These are phyloP conservation scores for Sardina pilchardus DNA, from an alignment of 2,113 vertebrate species.

Conservation along the genomic window DNA sequence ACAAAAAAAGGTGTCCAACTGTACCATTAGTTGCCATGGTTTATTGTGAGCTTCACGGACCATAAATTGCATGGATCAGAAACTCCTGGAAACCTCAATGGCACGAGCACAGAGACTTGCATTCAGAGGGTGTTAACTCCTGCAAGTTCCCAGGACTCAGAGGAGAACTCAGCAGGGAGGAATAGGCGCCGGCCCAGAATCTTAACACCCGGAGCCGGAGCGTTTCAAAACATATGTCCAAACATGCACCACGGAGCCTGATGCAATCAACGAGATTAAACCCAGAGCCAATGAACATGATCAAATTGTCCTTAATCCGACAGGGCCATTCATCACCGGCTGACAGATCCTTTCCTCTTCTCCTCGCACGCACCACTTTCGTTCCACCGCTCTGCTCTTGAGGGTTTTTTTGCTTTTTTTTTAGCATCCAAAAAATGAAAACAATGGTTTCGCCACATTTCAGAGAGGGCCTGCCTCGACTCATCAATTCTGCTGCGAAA, in stretches of 20 bases:
- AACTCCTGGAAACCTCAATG: background rate
- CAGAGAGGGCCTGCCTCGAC: constrained; percentile 18
- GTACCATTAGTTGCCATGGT: background rate
- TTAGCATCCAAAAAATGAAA: constrained; percentile 44
- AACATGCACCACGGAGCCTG: constrained; percentile 51
- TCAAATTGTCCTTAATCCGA: constrained; percentile 69
- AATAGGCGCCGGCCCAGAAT: background rate
- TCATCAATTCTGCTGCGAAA: background rate
- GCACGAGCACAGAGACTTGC: background rate
- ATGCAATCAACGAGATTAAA: constrained; percentile 68
- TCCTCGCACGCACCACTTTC: constrained; percentile 50
- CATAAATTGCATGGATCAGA: background rate
- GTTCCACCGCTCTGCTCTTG: constrained; percentile 51
- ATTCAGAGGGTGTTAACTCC: background rate
- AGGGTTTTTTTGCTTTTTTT: background rate
- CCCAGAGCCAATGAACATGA: constrained; percentile 65
- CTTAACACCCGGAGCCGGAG: constrained; percentile 29
- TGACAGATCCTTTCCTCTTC: constrained; percentile 53
- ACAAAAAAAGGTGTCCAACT: background rate
- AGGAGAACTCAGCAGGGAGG: background rate
- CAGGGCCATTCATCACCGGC: constrained; percentile 70
- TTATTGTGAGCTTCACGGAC: background rate
- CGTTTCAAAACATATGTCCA: constrained; percentile 59
- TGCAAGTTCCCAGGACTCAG: background rate
- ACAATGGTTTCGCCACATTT: constrained; percentile 25